phyloP scores from a whole-genome alignment of 2,113 vertebrate species.

The Tichodroma muraria region DNA sequence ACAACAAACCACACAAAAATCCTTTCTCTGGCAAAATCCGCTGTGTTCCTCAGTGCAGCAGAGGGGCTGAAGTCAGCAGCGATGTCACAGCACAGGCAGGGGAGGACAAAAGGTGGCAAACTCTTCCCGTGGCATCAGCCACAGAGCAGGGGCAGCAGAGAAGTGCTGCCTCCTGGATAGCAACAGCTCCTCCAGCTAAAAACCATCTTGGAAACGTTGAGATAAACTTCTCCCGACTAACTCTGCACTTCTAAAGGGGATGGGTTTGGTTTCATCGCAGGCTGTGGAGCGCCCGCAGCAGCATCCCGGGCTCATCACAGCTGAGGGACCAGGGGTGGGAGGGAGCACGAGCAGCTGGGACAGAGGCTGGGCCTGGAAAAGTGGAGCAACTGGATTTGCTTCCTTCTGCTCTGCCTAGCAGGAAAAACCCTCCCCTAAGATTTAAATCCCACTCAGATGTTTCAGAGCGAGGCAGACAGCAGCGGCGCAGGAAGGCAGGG shows the following conservation, averaged over 20 bases:
- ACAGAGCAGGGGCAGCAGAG: background rate
- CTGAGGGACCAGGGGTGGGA: background rate
- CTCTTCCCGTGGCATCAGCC: background rate
- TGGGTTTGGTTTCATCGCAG: background rate
- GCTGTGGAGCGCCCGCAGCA: background rate
- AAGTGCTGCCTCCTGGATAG: background rate
- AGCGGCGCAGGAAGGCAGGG: rapidly evolving
- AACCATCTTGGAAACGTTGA: background rate
- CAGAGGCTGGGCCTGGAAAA: background rate
- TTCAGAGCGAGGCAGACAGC: background rate
- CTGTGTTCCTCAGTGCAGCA: background rate
- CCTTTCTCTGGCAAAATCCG: background rate
- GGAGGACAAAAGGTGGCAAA: background rate
- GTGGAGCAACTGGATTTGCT: background rate
- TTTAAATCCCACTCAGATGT: background rate
- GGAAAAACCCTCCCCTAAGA: rapidly evolving
- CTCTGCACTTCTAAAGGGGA: background rate
- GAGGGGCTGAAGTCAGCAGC: background rate
- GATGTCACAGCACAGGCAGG: rapidly evolving
- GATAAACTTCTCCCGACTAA: background rate
- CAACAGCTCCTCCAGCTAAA: background rate
- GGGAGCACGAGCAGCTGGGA: background rate
- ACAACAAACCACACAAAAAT: background rate
- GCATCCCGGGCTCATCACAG: background rate
- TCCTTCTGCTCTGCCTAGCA: background rate